Evolutionary conservation across 2,888 invertebrate species (phyloP), one percentile per base, ranked within the genome.

Genomic region (Rotaria magnacalcarata): DNA sequence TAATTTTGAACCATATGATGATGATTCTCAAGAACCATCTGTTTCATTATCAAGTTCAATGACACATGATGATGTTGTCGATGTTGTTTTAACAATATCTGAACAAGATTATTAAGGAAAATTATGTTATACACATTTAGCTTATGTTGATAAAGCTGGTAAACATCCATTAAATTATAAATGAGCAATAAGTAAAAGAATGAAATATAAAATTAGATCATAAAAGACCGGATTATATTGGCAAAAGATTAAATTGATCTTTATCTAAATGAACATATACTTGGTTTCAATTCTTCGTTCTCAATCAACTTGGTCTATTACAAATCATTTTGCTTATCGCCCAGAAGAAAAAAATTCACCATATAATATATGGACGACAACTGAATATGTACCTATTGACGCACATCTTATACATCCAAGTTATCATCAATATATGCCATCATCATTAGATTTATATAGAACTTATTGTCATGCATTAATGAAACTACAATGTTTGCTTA

Each of bases 71-170:
- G 80, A 80, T 80, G 47, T 80, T n/a, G 47, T 80, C n/a, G 80
- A 80, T 43, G 47, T 47, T 80, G 80, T 80, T 21, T 80, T 47
- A 47, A 80, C 43, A 10, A 80, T 80, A 47, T 47, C 47, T 24
- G 80, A 80, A 80, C 80, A 80, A 80, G 80, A 80, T 80, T 80
- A 47, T 47, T n/a, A 47, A n/a, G 80, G 80, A 24, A 80, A 80
- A 47, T 47, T 80, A n/a, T 80, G 80, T 43, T 80, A n/a, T 80
- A 47, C 47, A 80, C 80, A 80, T 80, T 80, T 80, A n/a, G 80
- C 47, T 47, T 80, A 80, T 80, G 47, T 80, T 6, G 80, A 80
- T 80, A 80, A 80, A 80, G 47, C 80, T 47, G 80, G 80, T 80
- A 80, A 80, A 47, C 80, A 80, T 80, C 80, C 80, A 43, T 80